Evolutionary conservation across 1,140 invertebrate genomes (phyloP), one percentile per base, ranked within the genome.

Genomic region (Penaeus vannamei): DNA sequence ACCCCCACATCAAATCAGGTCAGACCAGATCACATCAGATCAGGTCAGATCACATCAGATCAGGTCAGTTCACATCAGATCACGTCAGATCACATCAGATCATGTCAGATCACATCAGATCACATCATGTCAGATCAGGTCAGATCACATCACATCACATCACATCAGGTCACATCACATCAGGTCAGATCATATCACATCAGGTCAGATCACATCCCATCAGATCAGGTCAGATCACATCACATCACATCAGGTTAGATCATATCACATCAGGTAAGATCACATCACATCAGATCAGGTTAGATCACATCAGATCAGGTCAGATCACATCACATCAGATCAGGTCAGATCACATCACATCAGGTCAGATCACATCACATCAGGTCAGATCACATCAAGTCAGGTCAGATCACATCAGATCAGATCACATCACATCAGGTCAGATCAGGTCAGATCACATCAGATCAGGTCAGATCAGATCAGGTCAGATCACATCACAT

Each of bases 391-490:
- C n/a, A n/a, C n/a, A n/a, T n/a, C n/a, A n/a, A n/a, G 62, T 64
- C 62, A 64, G 17, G 62, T 64, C 62, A 64, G 17, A 64, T 64
- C 62, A 64, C 62, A 64, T 64, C 17, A 64, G 17, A n/a, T n/a
- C 62, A 64, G 17, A n/a, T n/a, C 62, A 64, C 62, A 64, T 64
- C 62, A 64, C 62, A n/a, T 64, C 62, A 64, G n/a, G n/a, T 64
- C 62, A 64, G 17, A 64, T n/a, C 62, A 64, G 17, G n/a, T 64
- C n/a, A 64, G 62, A n/a, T 64, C 17, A 64, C 17, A n/a, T 64
- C 62, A 64, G 62, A 64, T 19, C 62, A 64, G 62, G 62, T 64
- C n/a, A 64, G 62, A 64, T 64, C n/a, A 64, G 62, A n/a, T 64
- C 62, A 64, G n/a, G 62, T 64, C 17, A 64, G 62, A n/a, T 64